Evolutionary conservation across 2,888 invertebrate species (phyloP), one percentile per base, ranked within the genome.

Genomic region (Chrysolina oricalcia): DNA sequence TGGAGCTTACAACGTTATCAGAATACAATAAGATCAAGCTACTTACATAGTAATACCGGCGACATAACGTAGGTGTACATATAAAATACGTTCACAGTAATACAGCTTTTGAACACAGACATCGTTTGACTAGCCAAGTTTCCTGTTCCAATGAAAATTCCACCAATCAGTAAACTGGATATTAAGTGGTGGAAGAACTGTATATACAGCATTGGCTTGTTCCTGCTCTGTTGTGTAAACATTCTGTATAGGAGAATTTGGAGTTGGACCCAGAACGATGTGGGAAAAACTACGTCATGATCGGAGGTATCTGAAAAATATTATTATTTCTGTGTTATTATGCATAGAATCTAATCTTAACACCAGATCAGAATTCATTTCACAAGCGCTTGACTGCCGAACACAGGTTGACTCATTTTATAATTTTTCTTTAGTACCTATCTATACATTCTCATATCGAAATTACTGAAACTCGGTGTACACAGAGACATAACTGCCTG

Each of bases 61-160:
- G 91, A 89, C 92, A 93, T 92, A 17, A 90, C 89, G 80, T 92
- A 90, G 0, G 93, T 93, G 81, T 93, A 93, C 90, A 92, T 91
- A 82, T 92, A 92, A 86, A 93, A 93, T 0, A 92, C 92, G 1
- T 92, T 85, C 27, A 90, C 89, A 80, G 91, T 90, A 9, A 93
- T 87, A 77, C 91, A 91, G 85, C 92, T 92, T 80, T 93, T 93
- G 85, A 92, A 92, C 83, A 92, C 92, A 59, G 91, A 90, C 8
- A 91, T 87, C 0, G 92, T 91, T 5, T 89, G 83, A 46, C 87
- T 88, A 0, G 91, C 93, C 78, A 93, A 90, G 83, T 91, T 90
- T 48, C 93, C 93, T 2, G 91, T 89, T 27, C 89, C 87, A 79
- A 89, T 90, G 86, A 92, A 93, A 75, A 92, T 91, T 15, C 90